Base-by-base conservation (phyloP, 2,113 vertebrate species). In the Terrapene triunguis region DNA sequence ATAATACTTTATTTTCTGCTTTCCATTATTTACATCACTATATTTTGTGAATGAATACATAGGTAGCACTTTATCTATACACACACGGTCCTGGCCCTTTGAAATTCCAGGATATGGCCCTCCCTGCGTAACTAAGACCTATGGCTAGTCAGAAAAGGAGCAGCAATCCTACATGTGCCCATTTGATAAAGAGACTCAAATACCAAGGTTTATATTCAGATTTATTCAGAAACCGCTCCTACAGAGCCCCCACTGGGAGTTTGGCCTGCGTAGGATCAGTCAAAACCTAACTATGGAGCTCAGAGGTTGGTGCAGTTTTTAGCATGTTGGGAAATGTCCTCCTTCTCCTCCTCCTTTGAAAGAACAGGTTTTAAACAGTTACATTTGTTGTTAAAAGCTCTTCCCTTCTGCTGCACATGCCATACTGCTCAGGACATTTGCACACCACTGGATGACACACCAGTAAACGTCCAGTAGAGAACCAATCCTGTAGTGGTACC, bases 81-180 rank as follows among this genome's bases (percentile, higher is more conserved):
- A 3, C 27, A 76, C n/a, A 76, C 38, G 21, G 35, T 7, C 17
- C 19, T 35, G n/a, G 19, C 32, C 35, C n/a, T 72, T 72, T 19
- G 8, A 72, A 38, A n/a, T 72, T n/a, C 19, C 8, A 38, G n/a
- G 19, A 35, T 35, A 38, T 19, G 16, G n/a, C 35, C 65, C 17
- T 72, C n/a, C 19, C 19, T 22, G 35, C 80, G 55, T 0, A 0
- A 19, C 69, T 85, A 42, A 8, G 24, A 25, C 32, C 42, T 2
- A 0, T n/a, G 35, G 8, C 65, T 72, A 72, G 65, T 6, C 1
- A n/a, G 69, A 48, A 80, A 14, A 42, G 8, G 0, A 11, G 62
- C 29, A n/a, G 22, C 0, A 0, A 55, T 55, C 25, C 27, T 4
- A 24, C 2, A 44, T 0, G 2, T 3, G 13, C 5, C 27, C 50